Evolutionary conservation across 2,113 vertebrate genomes (phyloP).

Genomic region (Corythornis cristatus): DNA sequence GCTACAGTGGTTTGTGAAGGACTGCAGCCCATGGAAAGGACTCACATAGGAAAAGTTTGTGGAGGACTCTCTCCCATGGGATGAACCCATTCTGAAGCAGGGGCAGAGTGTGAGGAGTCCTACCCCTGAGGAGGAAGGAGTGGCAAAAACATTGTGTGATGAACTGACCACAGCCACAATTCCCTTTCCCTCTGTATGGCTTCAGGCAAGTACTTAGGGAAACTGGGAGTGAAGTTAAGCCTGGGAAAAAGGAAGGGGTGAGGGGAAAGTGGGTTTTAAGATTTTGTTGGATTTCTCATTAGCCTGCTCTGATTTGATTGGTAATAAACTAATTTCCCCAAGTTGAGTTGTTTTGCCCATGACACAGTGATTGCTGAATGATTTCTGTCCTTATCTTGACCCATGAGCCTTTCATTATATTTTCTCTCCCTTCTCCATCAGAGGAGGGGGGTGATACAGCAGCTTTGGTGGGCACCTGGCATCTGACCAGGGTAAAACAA

Average conservation of each 20-base stretch:
- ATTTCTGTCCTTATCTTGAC: neutral
- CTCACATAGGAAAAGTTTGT: neutral
- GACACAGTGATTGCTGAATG: neutral
- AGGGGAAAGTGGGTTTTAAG: neutral
- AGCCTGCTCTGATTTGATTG: neutral
- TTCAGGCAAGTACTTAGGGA: neutral
- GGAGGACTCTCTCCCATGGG: neutral
- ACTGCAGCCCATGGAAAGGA: neutral
- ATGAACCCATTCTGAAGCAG: neutral
- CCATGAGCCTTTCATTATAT: neutral
- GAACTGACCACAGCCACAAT: neutral
- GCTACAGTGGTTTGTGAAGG: neutral
- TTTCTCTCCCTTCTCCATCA: neutral
- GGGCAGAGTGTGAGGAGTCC: neutral
- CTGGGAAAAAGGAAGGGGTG: neutral
- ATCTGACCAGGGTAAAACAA: neutral
- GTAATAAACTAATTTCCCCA: neutral
- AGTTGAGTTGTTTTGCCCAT: fast-evolving
- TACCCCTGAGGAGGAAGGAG: neutral
- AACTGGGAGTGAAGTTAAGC: neutral
- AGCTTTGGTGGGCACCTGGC: neutral
- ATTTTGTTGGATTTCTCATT: neutral
- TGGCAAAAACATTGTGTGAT: fast-evolving
- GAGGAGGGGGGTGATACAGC: neutral
- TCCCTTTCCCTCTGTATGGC: fast-evolving